Percentiles rank a stretch among this genome's conserved stretches.
phyloP scores from a whole-genome alignment of 2,113 vertebrate genomes.

The Hippoglossus stenolepis region DNA sequence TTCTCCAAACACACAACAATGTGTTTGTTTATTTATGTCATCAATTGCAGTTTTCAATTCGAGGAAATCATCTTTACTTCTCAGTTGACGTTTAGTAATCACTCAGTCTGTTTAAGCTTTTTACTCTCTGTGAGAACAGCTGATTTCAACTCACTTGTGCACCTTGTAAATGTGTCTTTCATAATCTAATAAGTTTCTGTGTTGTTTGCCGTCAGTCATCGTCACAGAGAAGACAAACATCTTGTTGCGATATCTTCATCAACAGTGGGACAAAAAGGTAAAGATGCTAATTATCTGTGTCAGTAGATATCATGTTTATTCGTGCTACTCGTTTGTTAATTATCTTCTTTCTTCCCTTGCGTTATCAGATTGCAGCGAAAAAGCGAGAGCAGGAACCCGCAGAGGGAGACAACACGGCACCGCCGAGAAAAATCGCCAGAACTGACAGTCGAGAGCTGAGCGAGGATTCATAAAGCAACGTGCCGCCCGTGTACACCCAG shows the following conservation, averaged over 20 bases:
- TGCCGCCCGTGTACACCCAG: neutral
- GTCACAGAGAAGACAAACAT: slow-evolving; percentile 98
- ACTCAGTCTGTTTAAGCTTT: no score
- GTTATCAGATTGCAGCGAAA: slow-evolving; percentile 89
- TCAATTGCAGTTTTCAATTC: neutral
- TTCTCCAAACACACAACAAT: no score
- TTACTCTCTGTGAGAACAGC: no score
- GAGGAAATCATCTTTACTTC: neutral
- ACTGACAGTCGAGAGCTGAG: slow-evolving; percentile 91
- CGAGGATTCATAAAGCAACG: slow-evolving; percentile 87
- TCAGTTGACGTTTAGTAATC: no score
- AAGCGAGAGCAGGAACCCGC: slow-evolving; percentile 93
- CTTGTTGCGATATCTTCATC: slow-evolving; percentile 93
- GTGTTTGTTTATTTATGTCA: no score
- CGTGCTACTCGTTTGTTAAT: neutral
- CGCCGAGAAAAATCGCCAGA: slow-evolving; percentile 89
- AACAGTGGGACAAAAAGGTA: slow-evolving; percentile 99
- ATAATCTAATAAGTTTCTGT: slow-evolving; percentile 9
- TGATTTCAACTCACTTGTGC: no score
- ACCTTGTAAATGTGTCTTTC: no score
- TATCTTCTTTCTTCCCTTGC: slow-evolving; percentile 1
- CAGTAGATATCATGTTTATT: neutral
- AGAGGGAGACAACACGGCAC: slow-evolving; percentile 87
- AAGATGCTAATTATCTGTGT: neutral
- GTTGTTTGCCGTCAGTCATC: slow-evolving; percentile 85